phyloP scores from a whole-genome alignment of 2,113 vertebrate genomes.

The Copsychus sechellarum region DNA sequence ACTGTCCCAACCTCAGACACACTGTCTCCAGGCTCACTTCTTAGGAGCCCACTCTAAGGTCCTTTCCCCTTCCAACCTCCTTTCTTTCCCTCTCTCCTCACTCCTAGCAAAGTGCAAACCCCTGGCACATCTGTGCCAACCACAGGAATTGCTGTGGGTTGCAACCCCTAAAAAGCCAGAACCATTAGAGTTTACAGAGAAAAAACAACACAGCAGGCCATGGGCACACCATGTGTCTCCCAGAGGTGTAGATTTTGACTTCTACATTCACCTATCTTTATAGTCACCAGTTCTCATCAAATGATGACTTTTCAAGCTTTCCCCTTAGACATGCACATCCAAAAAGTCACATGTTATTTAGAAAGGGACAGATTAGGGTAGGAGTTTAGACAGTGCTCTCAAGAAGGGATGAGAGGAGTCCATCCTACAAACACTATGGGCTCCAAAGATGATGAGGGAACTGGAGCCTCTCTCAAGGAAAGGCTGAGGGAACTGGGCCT shows the following conservation, averaged over 20 bases:
- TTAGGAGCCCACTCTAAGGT: not conserved
- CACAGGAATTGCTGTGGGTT: not conserved
- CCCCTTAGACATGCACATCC: not conserved
- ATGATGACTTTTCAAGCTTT: not conserved
- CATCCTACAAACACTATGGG: not conserved
- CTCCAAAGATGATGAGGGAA: not conserved
- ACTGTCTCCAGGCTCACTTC: not conserved
- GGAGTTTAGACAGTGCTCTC: not conserved
- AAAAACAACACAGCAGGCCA: not conserved
- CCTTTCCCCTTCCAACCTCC: not conserved
- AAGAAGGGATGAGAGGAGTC: not conserved
- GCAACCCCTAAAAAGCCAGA: not conserved
- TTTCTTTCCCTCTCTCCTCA: no score
- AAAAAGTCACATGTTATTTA: not conserved
- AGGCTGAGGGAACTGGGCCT: not conserved
- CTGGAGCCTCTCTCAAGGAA: not conserved
- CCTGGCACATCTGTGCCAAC: accelerated
- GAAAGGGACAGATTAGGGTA: not conserved
- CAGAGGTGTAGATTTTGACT: not conserved
- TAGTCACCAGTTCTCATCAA: not conserved
- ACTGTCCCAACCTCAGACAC: no score
- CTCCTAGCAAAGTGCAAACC: accelerated
- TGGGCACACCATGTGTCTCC: accelerated
- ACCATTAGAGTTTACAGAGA: accelerated
- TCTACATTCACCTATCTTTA: not conserved